Base-by-base conservation (phyloP, 2,113 vertebrate genomes). In the Takifugu bimaculatus region DNA sequence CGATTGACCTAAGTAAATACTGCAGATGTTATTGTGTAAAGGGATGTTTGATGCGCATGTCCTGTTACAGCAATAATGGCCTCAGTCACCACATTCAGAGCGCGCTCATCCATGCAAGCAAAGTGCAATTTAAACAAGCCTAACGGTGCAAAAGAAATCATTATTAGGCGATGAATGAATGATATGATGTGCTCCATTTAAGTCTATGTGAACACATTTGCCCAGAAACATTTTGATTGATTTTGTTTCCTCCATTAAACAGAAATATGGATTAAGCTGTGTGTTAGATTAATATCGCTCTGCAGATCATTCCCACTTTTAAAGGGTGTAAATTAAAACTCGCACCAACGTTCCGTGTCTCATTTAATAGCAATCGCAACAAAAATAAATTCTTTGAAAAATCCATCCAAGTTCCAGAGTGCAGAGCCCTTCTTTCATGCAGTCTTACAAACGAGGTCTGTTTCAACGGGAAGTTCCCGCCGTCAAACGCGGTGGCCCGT, bases 251-350 rank as follows among this genome's bases (percentile, higher is more conserved):
- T 39, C 7, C 35, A 10, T 10, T 11, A 3, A 39, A 11, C 11
- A 39, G 5, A 39, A 39, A 39, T 39, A 39, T 39, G 7, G 35
- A 39, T 39, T 39, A 9, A 3, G 35, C 35, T 39, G 11, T 39
- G 51, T 39, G 54, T 49, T 26, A n/a, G 4, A 15, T n/a, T 14
- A 14, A 4, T 48, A 15, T 6, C 6, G 15, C 60, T 65, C 63
- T 70, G 59, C 70, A 75, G 27, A 45, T 50, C 26, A 28, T 43
- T 29, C 28, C 26, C 20, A 54, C 61, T 74, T 68, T 78, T 73
- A 75, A 80, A 81, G 63, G 71, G 64, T 68, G 27, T 74, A 51
- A 29, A 50, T 29, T 20, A 67, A 9, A 2, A 9, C 26, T 26
- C n/a, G 53, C 39, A 26, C 14, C n/a, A 29, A 20, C 20, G 20